Evolutionary conservation across 2,797 vertebrate genomes (phyloP).

Genomic region (Mallotus villosus): DNA sequence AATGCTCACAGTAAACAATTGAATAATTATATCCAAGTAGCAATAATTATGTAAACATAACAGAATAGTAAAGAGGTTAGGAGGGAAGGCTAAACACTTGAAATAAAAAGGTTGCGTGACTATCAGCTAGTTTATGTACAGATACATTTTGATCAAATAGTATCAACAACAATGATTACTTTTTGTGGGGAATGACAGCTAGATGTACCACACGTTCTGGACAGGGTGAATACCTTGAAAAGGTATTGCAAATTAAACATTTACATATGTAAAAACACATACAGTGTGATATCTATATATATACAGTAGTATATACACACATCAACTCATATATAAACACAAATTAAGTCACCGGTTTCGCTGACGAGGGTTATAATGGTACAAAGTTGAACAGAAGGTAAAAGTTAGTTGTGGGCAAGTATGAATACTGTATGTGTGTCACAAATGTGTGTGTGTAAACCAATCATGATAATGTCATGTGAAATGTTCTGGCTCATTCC

Average conservation of each 20-base stretch:
- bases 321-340: not conserved
- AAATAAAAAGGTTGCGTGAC: too few relatives aligned
- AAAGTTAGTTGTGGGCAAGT: not conserved
- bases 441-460: not conserved
- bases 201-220: too few relatives aligned
- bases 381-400: not conserved
- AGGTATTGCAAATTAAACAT: not conserved
- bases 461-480: not conserved
- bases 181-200: too few relatives aligned
- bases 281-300: not conserved
- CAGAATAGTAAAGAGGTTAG: too few relatives aligned
- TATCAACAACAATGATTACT: too few relatives aligned
- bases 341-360: not conserved
- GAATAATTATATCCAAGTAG: too few relatives aligned
- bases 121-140: too few relatives aligned
- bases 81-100: too few relatives aligned
- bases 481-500: not conserved
- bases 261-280: not conserved
- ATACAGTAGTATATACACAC: not conserved
- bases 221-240: not conserved
- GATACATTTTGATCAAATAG: too few relatives aligned
- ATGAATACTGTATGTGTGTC: not conserved
- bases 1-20: too few relatives aligned
- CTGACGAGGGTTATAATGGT: not conserved
- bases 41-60: too few relatives aligned